Evolutionary conservation across 2,797 vertebrate species (phyloP).

Genomic region (Myripristis jacobus): DNA sequence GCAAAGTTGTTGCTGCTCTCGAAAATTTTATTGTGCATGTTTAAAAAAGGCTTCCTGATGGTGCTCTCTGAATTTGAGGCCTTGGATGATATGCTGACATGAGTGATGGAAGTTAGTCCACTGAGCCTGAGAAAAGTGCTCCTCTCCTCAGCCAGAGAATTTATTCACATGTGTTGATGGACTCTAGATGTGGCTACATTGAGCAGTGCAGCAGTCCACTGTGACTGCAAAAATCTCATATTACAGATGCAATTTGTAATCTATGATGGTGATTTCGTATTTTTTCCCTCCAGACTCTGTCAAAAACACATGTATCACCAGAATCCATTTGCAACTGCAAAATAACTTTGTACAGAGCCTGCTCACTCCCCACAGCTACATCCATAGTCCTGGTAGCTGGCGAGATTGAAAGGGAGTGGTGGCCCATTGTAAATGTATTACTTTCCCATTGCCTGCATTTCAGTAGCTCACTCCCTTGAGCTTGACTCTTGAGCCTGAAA

Average conservation of each 20-base stretch:
- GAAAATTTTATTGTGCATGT: too few relatives aligned
- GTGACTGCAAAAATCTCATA: slow-evolving; percentile 37
- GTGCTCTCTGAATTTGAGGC: slow-evolving; percentile 40
- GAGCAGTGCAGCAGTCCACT: slow-evolving; percentile 25
- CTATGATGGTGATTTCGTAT: slow-evolving; percentile 46
- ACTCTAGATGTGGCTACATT: slow-evolving; percentile 29
- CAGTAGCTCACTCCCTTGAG: slow-evolving; percentile 45
- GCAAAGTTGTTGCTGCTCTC: slow-evolving; percentile 25
- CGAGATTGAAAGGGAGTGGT: slow-evolving; percentile 60
- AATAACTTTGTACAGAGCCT: slow-evolving; percentile 37
- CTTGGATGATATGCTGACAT: slow-evolving; percentile 18
- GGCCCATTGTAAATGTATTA: slow-evolving; percentile 60
- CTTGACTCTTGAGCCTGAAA: slow-evolving; percentile 53
- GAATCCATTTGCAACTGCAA: slow-evolving; percentile 62
- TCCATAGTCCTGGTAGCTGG: slow-evolving; percentile 41
- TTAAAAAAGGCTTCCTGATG: slow-evolving; percentile 39
- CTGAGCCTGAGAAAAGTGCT: slow-evolving; percentile 42
- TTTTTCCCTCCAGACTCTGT: slow-evolving; percentile 47
- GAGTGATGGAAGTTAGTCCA: slow-evolving; percentile 33
- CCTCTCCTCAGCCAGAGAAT: slow-evolving; percentile 28
- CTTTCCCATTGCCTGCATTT: slow-evolving; percentile 52
- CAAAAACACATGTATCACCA: slow-evolving; percentile 60
- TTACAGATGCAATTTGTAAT: slow-evolving; percentile 36
- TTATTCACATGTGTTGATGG: slow-evolving; percentile 53
- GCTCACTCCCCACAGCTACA: slow-evolving; percentile 37